Evolutionary conservation across 2,888 invertebrate genomes (phyloP).

Genomic region (Hanleya hanleyi): DNA sequence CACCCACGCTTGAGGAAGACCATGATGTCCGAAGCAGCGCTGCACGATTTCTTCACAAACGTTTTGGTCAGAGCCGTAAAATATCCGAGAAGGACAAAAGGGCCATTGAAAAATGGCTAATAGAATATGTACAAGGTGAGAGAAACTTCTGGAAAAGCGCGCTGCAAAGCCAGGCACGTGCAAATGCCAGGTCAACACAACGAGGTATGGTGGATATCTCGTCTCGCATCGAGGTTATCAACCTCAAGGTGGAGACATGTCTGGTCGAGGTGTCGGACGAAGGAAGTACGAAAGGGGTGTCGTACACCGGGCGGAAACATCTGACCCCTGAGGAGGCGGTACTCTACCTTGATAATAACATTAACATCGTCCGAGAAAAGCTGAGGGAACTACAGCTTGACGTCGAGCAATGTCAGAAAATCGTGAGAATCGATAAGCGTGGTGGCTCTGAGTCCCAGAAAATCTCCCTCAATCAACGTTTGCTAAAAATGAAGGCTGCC

Average conservation of each 20-base stretch:
- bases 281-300: not conserved
- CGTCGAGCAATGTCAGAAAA: not conserved
- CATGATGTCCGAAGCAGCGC: conserved; percentile 51
- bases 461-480: too few relatives aligned
- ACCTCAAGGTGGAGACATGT: not conserved
- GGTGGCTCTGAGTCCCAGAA: too few relatives aligned
- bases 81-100: conserved; percentile 60
- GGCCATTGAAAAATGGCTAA: conserved; percentile 42
- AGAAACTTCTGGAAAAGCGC: conserved; percentile 1
- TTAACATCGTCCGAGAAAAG: not conserved
- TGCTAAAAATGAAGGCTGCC: too few relatives aligned
- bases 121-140: conserved; percentile 29
- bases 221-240: not conserved
- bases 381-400: not conserved
- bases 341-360: not conserved
- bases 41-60: conserved; percentile 53
- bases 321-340: not conserved
- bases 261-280: not conserved
- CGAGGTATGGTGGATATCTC: not conserved
- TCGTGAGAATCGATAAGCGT: too few relatives aligned
- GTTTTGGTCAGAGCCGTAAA: conserved; percentile 58
- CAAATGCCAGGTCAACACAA: not conserved
- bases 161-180: not conserved
- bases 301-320: not conserved
- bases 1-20: conserved; percentile 24